Conservation (phyloP, 2,113 vertebrate genomes). For the Petaurus breviceps region DNA sequence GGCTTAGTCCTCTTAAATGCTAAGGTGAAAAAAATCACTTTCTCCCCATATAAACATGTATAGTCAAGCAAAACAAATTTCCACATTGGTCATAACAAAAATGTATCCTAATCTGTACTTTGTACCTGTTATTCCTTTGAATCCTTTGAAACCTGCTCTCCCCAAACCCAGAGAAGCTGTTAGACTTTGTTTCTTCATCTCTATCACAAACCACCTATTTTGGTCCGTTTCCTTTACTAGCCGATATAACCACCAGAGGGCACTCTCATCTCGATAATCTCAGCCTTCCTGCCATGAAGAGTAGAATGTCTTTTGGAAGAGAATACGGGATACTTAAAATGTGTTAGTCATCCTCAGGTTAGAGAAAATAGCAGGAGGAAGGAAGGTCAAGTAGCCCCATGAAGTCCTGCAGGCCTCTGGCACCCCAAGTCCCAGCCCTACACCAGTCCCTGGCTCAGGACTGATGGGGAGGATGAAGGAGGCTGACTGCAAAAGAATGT, state of each 20-base stretch:
- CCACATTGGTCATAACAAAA: no score
- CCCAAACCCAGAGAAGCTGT: no score
- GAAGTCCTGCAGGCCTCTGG: not conserved
- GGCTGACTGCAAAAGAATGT: not conserved
- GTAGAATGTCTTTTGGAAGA: not conserved
- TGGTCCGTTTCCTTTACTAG: not conserved
- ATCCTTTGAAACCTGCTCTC: no score
- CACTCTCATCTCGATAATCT: not conserved
- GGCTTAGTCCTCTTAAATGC: no score
- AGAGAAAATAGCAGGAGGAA: not conserved
- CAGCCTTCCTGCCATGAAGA: not conserved
- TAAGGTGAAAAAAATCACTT: no score
- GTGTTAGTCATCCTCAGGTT: not conserved
- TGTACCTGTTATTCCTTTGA: no score
- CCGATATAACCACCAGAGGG: constrained; percentile 55
- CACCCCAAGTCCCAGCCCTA: not conserved
- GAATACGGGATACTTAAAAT: no score
- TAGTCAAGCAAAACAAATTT: no score
- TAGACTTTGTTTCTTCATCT: no score
- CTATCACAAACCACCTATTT: not conserved
- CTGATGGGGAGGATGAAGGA: not conserved
- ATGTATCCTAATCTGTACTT: no score
- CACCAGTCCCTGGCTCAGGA: not conserved
- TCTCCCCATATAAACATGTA: no score
- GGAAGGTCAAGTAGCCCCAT: not conserved